phyloP scores from a whole-genome alignment of 2,113 vertebrate genomes.

The Centropus unirufus region DNA sequence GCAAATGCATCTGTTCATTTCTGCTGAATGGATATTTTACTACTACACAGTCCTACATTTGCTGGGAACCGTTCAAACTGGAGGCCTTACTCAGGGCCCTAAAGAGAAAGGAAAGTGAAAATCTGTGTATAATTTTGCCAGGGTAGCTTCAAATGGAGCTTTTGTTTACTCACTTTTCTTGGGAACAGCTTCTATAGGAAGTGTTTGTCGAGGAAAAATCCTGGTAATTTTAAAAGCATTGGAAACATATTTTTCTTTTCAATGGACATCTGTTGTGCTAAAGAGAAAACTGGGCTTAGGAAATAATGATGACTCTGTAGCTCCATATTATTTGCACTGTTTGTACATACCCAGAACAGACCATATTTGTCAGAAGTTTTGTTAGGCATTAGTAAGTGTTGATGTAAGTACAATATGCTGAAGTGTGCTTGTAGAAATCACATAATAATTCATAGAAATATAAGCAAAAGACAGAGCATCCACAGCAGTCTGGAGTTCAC shows the following conservation, averaged over 20 bases:
- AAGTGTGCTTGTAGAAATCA: slow-evolving; percentile 23
- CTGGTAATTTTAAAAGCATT: neutral
- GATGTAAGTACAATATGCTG: slow-evolving; percentile 11
- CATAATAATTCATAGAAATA: neutral
- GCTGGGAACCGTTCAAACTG: neutral
- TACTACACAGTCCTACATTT: neutral
- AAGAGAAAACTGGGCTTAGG: slow-evolving; percentile 1
- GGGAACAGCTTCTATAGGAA: neutral
- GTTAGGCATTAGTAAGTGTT: slow-evolving; percentile 12
- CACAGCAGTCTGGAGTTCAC: neutral
- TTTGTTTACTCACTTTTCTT: neutral
- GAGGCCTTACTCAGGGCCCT: neutral
- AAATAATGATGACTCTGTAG: slow-evolving; percentile 13
- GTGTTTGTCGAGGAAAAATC: neutral
- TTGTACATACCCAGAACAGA: slow-evolving; percentile 13
- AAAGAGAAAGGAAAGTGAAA: neutral
- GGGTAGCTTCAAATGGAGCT: neutral
- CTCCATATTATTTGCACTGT: slow-evolving; percentile 2
- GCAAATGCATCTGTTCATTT: neutral
- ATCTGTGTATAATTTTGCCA: neutral
- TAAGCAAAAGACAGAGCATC: slow-evolving; percentile 10
- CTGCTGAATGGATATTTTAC: neutral
- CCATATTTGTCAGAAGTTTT: slow-evolving; percentile 21
- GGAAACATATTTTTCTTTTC: slow-evolving; percentile 49
- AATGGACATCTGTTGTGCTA: slow-evolving; percentile 38